Evolutionary conservation across 2,113 vertebrate genomes (phyloP).

Genomic region (Saimiri boliviensis): DNA sequence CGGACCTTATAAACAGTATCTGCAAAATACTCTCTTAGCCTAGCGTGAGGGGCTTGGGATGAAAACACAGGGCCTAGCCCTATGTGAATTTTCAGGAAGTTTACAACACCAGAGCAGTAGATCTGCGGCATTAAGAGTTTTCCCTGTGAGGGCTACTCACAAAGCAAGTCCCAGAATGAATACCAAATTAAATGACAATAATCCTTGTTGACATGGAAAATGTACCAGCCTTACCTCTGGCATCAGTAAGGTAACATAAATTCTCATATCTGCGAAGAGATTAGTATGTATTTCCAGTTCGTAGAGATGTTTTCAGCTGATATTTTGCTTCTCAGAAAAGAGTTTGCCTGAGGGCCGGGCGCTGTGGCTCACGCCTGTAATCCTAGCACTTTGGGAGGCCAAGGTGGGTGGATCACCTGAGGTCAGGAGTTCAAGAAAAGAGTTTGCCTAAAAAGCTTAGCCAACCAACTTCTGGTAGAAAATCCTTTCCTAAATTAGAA

Average conservation of each 20-base stretch:
- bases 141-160: background rate
- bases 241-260: background rate
- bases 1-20: background rate
- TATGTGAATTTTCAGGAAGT: background rate
- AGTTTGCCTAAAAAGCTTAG: background rate
- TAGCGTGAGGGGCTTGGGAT: background rate
- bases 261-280: slow-evolving; percentile 48
- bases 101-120: background rate
- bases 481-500: background rate
- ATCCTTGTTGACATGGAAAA: slow-evolving; percentile 56
- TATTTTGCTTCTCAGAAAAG: slow-evolving; percentile 12
- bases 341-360: too few species aligned
- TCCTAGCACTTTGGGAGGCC: too few species aligned
- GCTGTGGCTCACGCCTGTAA: too few species aligned
- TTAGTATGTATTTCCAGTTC: slow-evolving; percentile 41
- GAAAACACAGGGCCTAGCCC: background rate
- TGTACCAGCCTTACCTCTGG: slow-evolving; percentile 40
- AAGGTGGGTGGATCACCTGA: too few species aligned
- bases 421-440: too few species aligned
- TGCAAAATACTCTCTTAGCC: background rate
- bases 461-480: background rate
- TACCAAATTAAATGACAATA: background rate
- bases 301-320: slow-evolving; percentile 42
- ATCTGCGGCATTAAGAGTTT: background rate
- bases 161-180: slow-evolving; percentile 26